Conservation (phyloP, 2,888 invertebrate species). For the Eupithecia inturbata region DNA sequence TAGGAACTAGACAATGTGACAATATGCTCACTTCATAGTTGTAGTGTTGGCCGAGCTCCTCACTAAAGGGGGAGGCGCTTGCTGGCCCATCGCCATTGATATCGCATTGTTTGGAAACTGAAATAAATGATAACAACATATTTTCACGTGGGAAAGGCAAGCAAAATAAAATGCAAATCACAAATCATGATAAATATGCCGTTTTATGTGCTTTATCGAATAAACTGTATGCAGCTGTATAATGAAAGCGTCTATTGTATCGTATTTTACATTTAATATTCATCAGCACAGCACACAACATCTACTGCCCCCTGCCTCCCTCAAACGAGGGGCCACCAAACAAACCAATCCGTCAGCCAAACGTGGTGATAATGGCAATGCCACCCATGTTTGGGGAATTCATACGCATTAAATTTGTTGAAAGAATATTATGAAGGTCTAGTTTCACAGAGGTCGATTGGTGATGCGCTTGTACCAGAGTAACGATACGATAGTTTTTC, state of each 20-base stretch:
- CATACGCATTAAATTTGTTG: background rate
- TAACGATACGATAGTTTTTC: background rate
- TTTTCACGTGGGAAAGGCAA: slow-evolving; percentile 47
- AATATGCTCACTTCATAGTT: slow-evolving; percentile 80
- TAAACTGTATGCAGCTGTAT: background rate
- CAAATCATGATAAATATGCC: background rate
- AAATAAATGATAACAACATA: slow-evolving; percentile 70
- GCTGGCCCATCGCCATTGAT: slow-evolving; percentile 82
- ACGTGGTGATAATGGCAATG: no score
- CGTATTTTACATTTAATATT: background rate
- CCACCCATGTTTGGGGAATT: no score
- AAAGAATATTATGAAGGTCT: background rate
- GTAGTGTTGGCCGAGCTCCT: slow-evolving; percentile 81
- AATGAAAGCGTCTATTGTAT: background rate
- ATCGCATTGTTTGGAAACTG: slow-evolving; percentile 83
- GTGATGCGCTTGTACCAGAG: background rate
- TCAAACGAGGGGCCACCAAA: no score
- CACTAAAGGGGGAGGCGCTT: slow-evolving; percentile 83
- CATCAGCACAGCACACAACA: no score
- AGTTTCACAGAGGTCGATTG: background rate
- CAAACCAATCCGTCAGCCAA: no score
- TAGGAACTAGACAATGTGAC: slow-evolving; percentile 42
- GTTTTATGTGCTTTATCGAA: background rate
- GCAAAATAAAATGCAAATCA: slow-evolving; percentile 31
- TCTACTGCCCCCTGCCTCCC: no score